Base-by-base conservation (phyloP, 1,140 invertebrate genomes). In the Trachymyrmex cornetzi region DNA sequence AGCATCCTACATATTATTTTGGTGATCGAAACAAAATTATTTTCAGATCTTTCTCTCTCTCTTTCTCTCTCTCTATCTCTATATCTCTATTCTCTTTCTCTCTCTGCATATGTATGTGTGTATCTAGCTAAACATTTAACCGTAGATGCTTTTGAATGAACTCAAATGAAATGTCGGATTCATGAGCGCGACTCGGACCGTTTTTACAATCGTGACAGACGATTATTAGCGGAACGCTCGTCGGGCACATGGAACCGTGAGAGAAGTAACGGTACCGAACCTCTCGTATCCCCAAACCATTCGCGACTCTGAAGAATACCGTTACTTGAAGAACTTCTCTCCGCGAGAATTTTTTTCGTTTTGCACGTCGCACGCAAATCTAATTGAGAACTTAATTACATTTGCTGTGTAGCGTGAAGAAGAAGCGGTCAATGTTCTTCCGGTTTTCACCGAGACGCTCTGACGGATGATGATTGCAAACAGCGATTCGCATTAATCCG, bases 261-360 rank as follows among this genome's bases (percentile, higher is more conserved):
- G 74, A 87, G 19, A 74, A 59, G 48, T 90, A 90, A 90, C 89
- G 89, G 89, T 90, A 89, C 79, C 72, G 38, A 80, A 81, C 38
- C 67, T 72, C 74, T 75, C 57, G 74, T 69, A 75, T 50, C 48
- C 85, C 61, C 77, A 75, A 79, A 89, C 34, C 74, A 59, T 87
- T 59, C 88, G 80, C 86, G 67, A 90, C 55, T 72, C 74, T 53
- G 30, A 84, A 27, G 24, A 66, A 0, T 48, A 79, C 88, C 88
- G 80, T 87, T 90, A 84, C 67, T 50, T 27, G 71, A 19, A 55
- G 59, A 85, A 14, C 27, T 84, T 22, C 22, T 71, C 48, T 53
- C 30, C 50, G 50, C 64, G 80, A 61, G 80, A 63, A 84, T 75
- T 84, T 84, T 34, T 75, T 84, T 84, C 69, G 34, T 55, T 67